Conservation (phyloP, 2,113 vertebrate genomes). For the Prinia subflava region DNA sequence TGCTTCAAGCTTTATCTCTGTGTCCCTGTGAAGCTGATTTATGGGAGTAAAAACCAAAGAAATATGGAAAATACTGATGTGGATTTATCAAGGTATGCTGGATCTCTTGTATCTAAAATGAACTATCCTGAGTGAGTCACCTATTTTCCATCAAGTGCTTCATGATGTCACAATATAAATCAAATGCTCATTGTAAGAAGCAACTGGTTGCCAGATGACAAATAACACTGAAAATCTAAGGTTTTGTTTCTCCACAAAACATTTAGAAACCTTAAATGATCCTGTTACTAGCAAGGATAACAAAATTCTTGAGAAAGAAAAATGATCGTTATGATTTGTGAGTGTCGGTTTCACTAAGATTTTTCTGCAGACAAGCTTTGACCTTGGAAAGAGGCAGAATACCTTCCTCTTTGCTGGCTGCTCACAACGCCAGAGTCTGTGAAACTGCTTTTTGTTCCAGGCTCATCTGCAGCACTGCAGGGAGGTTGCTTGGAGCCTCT, state of each 20-base stretch:
- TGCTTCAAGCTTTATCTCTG: neutral
- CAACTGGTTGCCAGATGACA: neutral
- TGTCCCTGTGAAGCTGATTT: neutral
- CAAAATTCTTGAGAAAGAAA: neutral
- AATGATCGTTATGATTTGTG: accelerated
- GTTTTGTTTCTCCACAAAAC: neutral
- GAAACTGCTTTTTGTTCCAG: neutral
- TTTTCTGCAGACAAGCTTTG: neutral
- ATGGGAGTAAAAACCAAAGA: neutral
- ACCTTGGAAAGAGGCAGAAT: neutral
- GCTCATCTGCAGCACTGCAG: accelerated
- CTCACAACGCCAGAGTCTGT: neutral
- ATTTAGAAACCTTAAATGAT: neutral
- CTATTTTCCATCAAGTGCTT: neutral
- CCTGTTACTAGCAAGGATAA: neutral
- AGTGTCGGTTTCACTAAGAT: neutral
- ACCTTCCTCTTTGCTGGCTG: neutral
- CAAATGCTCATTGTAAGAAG: neutral
- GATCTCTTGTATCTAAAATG: neutral
- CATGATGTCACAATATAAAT: neutral
- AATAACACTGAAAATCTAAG: neutral
- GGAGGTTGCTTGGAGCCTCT: neutral
- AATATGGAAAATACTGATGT: neutral
- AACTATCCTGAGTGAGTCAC: neutral
- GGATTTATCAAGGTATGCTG: neutral